Base-by-base conservation (phyloP, 2,113 vertebrate genomes). In the Galemys pyrenaicus region DNA sequence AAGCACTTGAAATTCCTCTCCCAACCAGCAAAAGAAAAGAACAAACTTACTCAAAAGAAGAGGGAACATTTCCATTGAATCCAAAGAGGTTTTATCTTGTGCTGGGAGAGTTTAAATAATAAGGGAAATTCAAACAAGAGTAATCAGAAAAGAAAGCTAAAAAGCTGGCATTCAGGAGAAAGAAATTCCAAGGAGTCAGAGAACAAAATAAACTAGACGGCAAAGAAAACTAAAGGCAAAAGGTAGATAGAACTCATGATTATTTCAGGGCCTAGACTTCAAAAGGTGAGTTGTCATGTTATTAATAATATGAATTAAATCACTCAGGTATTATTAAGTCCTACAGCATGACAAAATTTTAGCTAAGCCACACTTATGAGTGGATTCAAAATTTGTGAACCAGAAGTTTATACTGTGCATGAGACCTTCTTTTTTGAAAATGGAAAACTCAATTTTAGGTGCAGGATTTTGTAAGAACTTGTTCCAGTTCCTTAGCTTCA, bases 1-100 rank as follows among this genome's bases (percentile, higher is more conserved):
- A 92, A 46, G 62, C 75, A 73, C 88, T 97, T 96, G 95, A 95
- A 92, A 95, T 97, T 93, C 78, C 46, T 97, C 79, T 71, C 74
- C 77, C 68, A 94, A 51, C 81, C 56, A 92, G 74, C 46, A 87
- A 84, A 94, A 75, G 56, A 71, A 91, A 88, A 95, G 62, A 89
- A 94, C 77, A 20, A 4, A 85, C 41, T 95, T 91, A 49, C 54
- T 94, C 82, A 82, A 92, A 96, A 92, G 60, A 64, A 70, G 39
- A 68, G 68, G 39, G 26, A 85, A 73, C 62, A 74, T 96, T 82
- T 82, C 96, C 86, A 79, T 56, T 82, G 68, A 91, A 86, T 70
- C 62, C 85, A 68, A 82, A 89, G 30, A 87, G 17, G 46, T 64
- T 87, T 94, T 84, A 37, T 84, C 49, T 92, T 92, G 37, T 87